Evolutionary conservation across 37 sponge, comb jelly and placozoan genomes (phyloP).

Genomic region (Beroe forskalii): DNA sequence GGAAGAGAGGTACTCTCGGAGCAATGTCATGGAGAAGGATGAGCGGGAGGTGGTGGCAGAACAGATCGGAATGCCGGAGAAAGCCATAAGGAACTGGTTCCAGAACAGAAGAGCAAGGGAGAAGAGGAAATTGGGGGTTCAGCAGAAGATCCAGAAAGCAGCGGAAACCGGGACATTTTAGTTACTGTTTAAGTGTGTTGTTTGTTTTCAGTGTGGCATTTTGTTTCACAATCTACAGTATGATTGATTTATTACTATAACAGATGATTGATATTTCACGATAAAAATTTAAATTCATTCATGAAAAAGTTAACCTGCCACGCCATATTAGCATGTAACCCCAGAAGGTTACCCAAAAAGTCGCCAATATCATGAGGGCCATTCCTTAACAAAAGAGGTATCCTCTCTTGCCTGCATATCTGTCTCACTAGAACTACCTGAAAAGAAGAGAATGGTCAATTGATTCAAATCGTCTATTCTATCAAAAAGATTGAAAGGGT

Average conservation of each 20-base stretch:
- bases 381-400: neutral
- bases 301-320: slow-evolving; percentile 11
- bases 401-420: slow-evolving; percentile 32
- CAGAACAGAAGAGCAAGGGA: slow-evolving; percentile 61
- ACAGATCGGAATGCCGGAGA: neutral
- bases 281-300: neutral
- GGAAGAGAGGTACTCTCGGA: slow-evolving; percentile 5
- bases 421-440: slow-evolving; percentile 61
- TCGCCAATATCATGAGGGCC: slow-evolving; percentile 33
- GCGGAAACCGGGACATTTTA: neutral
- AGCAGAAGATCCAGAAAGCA: neutral
- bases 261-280: too few species aligned
- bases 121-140: neutral
- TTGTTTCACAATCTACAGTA: neutral
- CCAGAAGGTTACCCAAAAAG: slow-evolving; percentile 37
- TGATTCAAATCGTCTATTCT: too few species aligned
- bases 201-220: neutral
- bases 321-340: slow-evolving; percentile 53
- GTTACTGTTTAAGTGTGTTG: neutral
- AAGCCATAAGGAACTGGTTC: slow-evolving; percentile 9
- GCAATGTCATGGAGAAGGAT: neutral
- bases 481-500: too few species aligned
- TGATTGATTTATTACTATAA: too few species aligned
- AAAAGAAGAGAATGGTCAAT: neutral
- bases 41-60: slow-evolving; percentile 15